Percentiles rank a stretch among this genome's conserved stretches.
These are phyloP conservation scores for Regulus satrapa DNA, from an alignment of 2,113 vertebrate genomes.

Conservation along the genomic window DNA sequence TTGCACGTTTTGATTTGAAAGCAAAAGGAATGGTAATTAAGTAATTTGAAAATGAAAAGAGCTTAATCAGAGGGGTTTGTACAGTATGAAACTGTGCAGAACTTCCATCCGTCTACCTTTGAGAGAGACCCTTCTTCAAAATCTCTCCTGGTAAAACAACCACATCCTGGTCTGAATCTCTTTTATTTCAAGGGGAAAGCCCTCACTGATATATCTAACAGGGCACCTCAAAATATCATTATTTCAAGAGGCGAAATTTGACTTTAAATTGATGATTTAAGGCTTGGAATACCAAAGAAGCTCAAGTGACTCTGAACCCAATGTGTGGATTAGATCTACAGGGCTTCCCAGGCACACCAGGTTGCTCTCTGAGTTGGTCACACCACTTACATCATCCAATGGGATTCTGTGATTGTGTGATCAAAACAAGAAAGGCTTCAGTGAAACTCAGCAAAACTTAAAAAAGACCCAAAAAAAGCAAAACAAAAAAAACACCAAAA, in stretches of 20 bases:
- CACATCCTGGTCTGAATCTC: background rate
- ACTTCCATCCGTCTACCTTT: background rate
- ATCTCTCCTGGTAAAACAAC: background rate
- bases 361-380: accelerated
- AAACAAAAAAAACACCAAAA: too few species aligned
- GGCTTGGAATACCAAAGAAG: background rate
- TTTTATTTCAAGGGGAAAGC: background rate
- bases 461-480: too few species aligned
- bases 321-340: background rate
- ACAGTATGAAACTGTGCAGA: background rate
- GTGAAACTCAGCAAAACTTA: background rate
- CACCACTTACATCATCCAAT: background rate
- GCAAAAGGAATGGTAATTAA: constrained; percentile 44
- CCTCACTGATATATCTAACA: background rate
- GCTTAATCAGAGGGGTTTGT: constrained; percentile 32
- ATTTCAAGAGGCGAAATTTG: background rate
- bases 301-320: background rate
- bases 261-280: background rate
- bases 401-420: background rate
- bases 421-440: background rate
- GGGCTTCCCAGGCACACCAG: background rate
- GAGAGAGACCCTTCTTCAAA: background rate
- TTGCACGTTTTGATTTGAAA: constrained; percentile 42
- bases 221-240: background rate
- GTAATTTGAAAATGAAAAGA: constrained; percentile 56